Evolutionary conservation across 2,113 vertebrate genomes (phyloP), one percentile per base, ranked within the genome.

Genomic region (Nycticryphes semicollaris): DNA sequence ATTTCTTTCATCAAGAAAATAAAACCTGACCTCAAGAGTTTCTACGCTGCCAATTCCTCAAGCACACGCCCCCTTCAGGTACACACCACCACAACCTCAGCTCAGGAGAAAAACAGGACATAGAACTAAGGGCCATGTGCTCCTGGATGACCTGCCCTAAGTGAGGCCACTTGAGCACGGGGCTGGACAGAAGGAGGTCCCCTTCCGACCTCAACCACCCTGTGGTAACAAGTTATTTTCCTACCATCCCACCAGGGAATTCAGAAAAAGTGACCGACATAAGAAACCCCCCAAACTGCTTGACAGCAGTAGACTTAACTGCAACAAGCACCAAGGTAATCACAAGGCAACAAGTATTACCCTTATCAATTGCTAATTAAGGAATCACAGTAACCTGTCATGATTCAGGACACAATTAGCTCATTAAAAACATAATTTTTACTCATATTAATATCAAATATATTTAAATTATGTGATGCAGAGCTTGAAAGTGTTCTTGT

Each of bases 61-160:
- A 37, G 72, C 43, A 59, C 11, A 15, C 9, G 50, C 10, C 16
- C 33, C 51, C 18, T 35, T 85, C 4, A 16, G 35, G 37, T 22
- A 37, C 0, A 0, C 18, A 56, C 7, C 28, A 75, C 18, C 31
- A 30, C 24, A 12, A 25, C 25, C 31, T 45, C 5, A 69, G 47
- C 35, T 69, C 70, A 37, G 72, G 59, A 47, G 39, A 81, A 47
- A n/a, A 15, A 47, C 63, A 70, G 24, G 28, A 53, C 19, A 13
- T 6, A 51, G 56, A 91, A 51, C 9, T 37, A 67, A n/a, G 25
- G 10, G 30, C 3, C 6, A 4, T 1, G 14, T 0, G 0, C 54
- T 57, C 35, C 73, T 15, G 31, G 50, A 21, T 77, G 66, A 84
- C 30, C 56, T 75, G 54, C 41, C 75, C 64, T 25, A 82, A 21